Evolutionary conservation across 2,888 invertebrate species (phyloP), one percentile per base, ranked within the genome.

Genomic region (Colletes collaris): DNA sequence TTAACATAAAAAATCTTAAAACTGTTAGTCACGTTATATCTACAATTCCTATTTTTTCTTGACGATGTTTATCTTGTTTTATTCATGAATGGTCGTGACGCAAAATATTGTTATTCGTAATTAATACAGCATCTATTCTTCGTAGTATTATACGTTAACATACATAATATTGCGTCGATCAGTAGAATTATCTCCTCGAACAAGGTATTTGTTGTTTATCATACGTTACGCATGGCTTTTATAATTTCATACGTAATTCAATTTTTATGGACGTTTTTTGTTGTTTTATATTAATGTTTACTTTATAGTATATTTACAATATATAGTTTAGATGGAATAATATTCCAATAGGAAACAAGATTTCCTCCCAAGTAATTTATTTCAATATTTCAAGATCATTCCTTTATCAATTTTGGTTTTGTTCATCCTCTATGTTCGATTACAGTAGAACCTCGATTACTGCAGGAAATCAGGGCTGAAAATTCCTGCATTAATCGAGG

Each of bases 81-180:
- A 44, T 13, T 62, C 62, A 2, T 27, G 44, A 35, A 40, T 27
- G 35, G n/a, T 4, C 6, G 7, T 63, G 70, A 27, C 63, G 70
- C n/a, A 55, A 37, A 46, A 53, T 16, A 70, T 55, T 44, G n/a
- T 55, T 40, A 70, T 63, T 63, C 27, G 19, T 11, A 46, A 53
- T 46, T 53, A 19, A 5, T n/a, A 11, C 13, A n/a, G 0, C 27
- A 52, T 69, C 52, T 62, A 44, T 44, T 27, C 10, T n/a, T 2
- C 6, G 37, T 8, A 46, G 8, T 8, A 46, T 8, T 7, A 46
- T 46, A 44, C 3, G 27, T n/a, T 19, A 53, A 53, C 37, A 8
- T 11, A 11, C 10, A 46, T 46, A 46, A 11, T 52, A 8, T 7
- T 16, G 5, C 19, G 37, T 44, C 4, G n/a, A n/a, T 50, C 27